phyloP scores from a whole-genome alignment of 1,140 invertebrate species.

The Bombus confusus region DNA sequence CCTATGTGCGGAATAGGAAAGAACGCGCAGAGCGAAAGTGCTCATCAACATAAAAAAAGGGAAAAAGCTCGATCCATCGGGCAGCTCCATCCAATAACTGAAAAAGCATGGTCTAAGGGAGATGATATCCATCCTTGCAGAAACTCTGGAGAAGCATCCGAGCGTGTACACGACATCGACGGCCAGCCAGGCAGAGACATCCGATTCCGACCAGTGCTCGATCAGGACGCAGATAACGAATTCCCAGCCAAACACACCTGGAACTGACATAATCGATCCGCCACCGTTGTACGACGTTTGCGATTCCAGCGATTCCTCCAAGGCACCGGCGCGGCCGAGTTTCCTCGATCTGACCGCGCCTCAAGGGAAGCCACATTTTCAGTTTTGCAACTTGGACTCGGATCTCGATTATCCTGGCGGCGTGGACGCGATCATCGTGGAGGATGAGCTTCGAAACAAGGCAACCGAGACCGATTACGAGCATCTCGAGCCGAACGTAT shows the following conservation, averaged over 20 bases:
- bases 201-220: slow-evolving; percentile 79
- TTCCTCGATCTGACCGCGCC: slow-evolving; percentile 82
- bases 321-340: slow-evolving; percentile 78
- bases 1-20: not conserved
- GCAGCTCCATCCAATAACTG: not conserved
- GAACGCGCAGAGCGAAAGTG: not conserved
- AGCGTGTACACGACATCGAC: slow-evolving; percentile 60
- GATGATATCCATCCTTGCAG: slow-evolving; percentile 25
- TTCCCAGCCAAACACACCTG: slow-evolving; percentile 72
- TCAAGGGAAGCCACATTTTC: slow-evolving; percentile 82
- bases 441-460: slow-evolving; percentile 12
- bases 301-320: slow-evolving; percentile 68
- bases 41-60: not conserved
- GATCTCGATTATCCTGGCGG: slow-evolving; percentile 71
- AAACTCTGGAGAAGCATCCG: slow-evolving; percentile 41
- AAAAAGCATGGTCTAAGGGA: not conserved
- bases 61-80: not conserved
- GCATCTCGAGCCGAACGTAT: slow-evolving; percentile 9
- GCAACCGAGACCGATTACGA: slow-evolving; percentile 25
- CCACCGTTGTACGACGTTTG: slow-evolving; percentile 73
- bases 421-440: slow-evolving; percentile 45
- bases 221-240: slow-evolving; percentile 78
- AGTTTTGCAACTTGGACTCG: slow-evolving; percentile 78
- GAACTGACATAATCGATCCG: slow-evolving; percentile 77
- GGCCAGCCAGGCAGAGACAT: slow-evolving; percentile 71